Evolutionary conservation across 2,797 vertebrate species (phyloP), one percentile per base, ranked within the genome.

Genomic region (Salarias fasciatus): DNA sequence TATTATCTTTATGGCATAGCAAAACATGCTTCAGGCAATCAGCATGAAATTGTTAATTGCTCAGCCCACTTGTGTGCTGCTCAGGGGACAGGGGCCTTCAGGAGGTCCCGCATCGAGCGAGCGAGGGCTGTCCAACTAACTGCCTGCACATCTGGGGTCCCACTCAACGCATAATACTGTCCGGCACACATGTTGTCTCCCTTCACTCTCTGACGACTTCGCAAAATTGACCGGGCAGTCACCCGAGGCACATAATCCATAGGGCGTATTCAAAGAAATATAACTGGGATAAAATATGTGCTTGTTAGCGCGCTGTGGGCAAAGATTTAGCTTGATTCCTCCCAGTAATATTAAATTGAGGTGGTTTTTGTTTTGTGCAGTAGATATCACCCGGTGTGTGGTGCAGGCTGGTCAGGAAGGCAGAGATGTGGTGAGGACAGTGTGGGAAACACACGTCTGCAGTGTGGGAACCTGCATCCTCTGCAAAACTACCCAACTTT

Each of bases 31-130:
- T 90, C 92, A 92, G 95, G 94, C 95, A 95, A 93, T 95, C 94
- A 93, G 94, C 93, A 88, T 93, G 95, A 94, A 95, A 94, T 95
- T 94, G 90, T 92, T 96, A 95, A 96, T 96, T 95, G 95, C 95
- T 93, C 90, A 91, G 75, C 94, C 95, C 92, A 89, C 95, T 94
- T 91, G 86, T 90, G 89, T 86, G 82, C 92, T 83, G 87, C 95
- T 94, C 93, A 11, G 89, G 93, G 95, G 95, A 95, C 92, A 75
- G 90, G 91, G 86, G 53, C 90, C 81, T 91, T 90, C 89, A 83
- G 91, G 87, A 92, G 92, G 92, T 92, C 94, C 89, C 80, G 82
- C 81, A 84, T 81, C 12, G 44, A 81, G 77, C 37, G 29, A 72
- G 76, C 11, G 44, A 75, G 77, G 80, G 85, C 77, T 90, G 89